phyloP scores from a whole-genome alignment of 1,140 invertebrate species.

The Metaphire vulgaris region DNA sequence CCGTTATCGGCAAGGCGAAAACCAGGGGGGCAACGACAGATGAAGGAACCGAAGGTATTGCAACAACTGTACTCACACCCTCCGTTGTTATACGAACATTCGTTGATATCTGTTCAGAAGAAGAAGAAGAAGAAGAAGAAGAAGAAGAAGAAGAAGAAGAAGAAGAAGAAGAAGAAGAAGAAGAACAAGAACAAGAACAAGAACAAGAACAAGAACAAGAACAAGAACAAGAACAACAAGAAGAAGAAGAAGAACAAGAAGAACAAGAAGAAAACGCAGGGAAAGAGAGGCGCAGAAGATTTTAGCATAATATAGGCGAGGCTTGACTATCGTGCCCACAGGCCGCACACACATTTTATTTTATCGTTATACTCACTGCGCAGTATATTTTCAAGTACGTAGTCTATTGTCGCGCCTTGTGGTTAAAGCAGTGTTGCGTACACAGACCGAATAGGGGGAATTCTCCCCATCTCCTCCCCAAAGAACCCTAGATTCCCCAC shows the following conservation, averaged over 20 bases:
- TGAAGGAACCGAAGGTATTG: conserved; percentile 21
- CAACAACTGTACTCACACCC: conserved; percentile 11
- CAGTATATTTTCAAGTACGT: too few relatives aligned
- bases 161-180: not conserved
- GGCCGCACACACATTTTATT: too few relatives aligned
- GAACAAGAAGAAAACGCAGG: not conserved
- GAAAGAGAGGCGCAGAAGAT: not conserved
- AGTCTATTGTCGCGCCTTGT: too few relatives aligned
- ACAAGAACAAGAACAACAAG: not conserved
- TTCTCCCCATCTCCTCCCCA: too few relatives aligned
- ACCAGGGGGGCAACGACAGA: conserved; percentile 11
- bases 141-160: not conserved
- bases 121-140: not conserved
- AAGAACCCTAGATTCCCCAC: too few relatives aligned
- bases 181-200: not conserved
- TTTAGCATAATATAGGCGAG: not conserved
- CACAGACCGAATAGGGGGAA: too few relatives aligned
- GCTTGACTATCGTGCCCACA: not conserved
- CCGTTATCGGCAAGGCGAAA: not conserved
- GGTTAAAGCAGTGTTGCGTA: too few relatives aligned
- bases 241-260: not conserved
- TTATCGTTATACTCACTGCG: too few relatives aligned
- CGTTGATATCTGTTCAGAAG: conserved; percentile 36
- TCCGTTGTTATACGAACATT: not conserved
- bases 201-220: not conserved